Conservation (phyloP, 2,797 vertebrate genomes). For the Sebastes minor region DNA sequence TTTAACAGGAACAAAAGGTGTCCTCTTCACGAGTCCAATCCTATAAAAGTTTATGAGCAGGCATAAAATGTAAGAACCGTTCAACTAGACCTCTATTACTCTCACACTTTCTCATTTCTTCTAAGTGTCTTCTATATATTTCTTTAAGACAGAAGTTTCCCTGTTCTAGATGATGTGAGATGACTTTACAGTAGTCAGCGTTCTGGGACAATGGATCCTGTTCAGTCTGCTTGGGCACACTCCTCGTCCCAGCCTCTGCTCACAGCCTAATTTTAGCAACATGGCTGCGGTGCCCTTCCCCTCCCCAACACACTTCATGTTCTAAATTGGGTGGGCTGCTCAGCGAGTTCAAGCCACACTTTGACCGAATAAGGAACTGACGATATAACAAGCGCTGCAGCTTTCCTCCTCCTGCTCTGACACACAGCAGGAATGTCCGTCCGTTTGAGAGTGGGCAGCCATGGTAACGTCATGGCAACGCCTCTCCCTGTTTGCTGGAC, state of each 20-base stretch:
- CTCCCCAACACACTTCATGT: slow-evolving; percentile 61
- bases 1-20: background rate
- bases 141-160: background rate
- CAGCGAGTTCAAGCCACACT: slow-evolving; percentile 69
- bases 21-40: slow-evolving; percentile 6
- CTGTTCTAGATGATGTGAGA: background rate
- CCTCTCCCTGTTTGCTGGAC: slow-evolving; percentile 36
- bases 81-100: background rate
- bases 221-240: slow-evolving; percentile 38
- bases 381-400: slow-evolving; percentile 35
- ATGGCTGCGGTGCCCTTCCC: slow-evolving; percentile 42
- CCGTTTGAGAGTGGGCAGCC: slow-evolving; percentile 49
- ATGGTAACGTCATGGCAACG: slow-evolving; percentile 57
- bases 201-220: slow-evolving; percentile 47
- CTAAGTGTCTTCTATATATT: background rate
- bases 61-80: background rate
- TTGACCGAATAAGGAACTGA: slow-evolving; percentile 84
- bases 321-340: slow-evolving; percentile 77
- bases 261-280: slow-evolving; percentile 78
- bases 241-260: slow-evolving; percentile 27
- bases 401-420: slow-evolving; percentile 57
- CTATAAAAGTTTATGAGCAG: slow-evolving; percentile 35
- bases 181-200: background rate
- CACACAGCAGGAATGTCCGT: slow-evolving; percentile 73
- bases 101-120: background rate